Base-by-base conservation (phyloP, 2,888 invertebrate genomes). In the Diadromus collaris region DNA sequence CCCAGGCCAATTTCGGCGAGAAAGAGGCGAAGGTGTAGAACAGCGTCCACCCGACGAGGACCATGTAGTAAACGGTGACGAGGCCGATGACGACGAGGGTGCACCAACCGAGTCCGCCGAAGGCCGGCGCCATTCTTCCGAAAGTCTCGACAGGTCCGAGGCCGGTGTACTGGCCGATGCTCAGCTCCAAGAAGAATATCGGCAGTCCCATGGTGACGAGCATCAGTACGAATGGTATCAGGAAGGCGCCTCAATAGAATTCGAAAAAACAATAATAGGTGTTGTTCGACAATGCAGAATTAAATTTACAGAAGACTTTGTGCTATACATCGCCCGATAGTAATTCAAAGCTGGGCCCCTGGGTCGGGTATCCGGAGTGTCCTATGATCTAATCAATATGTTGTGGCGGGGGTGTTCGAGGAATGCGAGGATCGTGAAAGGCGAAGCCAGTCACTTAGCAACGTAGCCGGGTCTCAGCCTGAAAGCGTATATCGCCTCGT, bases 151-250 rank as follows among this genome's bases (percentile, higher is more conserved):
- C 90, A 0, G 97, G 96, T 0, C 97, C 96, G 0, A 95, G 88
- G 2, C 95, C 95, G 1, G 95, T 93, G 88, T 94, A 97, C 88
- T 97, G 97, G 2, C 97, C 97, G 24, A 97, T 91, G 56, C 95
- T 94, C 44, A 96, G 91, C 88, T 97, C 97, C 89, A 97, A 91
- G 86, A 94, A 95, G 89, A 97, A 96, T 84, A 97, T 93, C 1
- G 96, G 96, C 78, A 96, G 92, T 1, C 96, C 96, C 88, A 95
- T 95, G 38, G 94, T 91, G n/a, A 95, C 86, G 84, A 96, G 91
- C 95, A 96, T 95, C 63, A 96, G 88, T 76, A 95, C 91, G 89
- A 96, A 96, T 0, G 95, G 95, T 65, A 96, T 92, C 9, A 96
- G 92, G 87, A 96, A 96, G 1, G 95, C 96, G 86, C 96, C 95